Base-by-base conservation (phyloP, 2,888 invertebrate genomes). In the Dicycla oo region DNA sequence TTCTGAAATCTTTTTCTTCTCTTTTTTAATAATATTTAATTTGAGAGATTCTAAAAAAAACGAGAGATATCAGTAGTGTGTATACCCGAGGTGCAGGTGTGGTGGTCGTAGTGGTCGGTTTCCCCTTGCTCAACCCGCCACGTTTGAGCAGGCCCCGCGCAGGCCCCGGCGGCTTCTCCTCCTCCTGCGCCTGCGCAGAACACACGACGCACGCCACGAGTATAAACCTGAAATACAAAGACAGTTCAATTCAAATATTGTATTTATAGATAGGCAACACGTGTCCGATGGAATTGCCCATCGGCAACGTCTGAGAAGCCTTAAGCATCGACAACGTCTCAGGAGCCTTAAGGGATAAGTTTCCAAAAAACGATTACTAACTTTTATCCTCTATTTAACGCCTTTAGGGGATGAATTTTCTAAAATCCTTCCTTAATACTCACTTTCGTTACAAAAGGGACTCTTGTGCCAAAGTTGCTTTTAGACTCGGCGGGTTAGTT, bases 101-200 rank as follows among this genome's bases (percentile, higher is more conserved):
- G 51, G 95, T 94, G 13, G 95, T 95, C 0, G 94, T 94, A n/a
- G 94, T 94, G 51, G 94, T 93, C 2, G 86, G 88, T 78, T 95
- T 96, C 47, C 91, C 92, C 72, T 95, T 94, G 30, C 86, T 83
- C 13, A 92, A 85, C 2, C 89, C 90, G 2, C 94, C 94, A 30
- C 95, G 89, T 78, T 95, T 95, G 56, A 94, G 91, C 34, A 95
- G 87, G 1, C 92, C 93, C 23, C 94, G 88, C 2, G 90, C 73
- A 0, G 90, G 88, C 30, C 88, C 85, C 49, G 92, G 86, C 26
- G 92, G 85, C 38, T 90, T 84, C 66, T 93, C 94, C 0, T 90
- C 91, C 0, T 94, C 95, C 81, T 95, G 95, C 57, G 94, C 93
- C 7, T 87, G 84, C 65, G 92, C 92, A 80, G 90, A 87, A 83